phyloP scores from a whole-genome alignment of 2,113 vertebrate species.

The Siniperca knerii region DNA sequence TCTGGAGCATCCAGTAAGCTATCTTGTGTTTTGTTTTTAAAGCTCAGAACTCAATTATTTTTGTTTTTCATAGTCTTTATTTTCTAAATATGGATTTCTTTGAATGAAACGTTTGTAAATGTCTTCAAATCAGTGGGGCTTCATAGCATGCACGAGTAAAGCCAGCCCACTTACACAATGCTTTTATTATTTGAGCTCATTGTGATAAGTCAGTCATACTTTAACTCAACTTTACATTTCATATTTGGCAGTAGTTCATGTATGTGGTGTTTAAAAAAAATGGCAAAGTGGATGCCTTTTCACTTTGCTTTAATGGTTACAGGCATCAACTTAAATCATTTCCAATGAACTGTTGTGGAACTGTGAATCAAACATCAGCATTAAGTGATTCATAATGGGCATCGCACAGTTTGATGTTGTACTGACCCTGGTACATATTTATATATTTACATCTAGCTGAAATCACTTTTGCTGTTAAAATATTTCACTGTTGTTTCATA shows the following conservation, averaged over 20 bases:
- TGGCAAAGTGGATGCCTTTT: background rate
- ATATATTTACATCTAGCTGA: background rate
- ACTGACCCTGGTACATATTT: background rate
- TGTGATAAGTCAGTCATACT: conserved; percentile 16
- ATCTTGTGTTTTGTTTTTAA: background rate
- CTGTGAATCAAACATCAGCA: background rate
- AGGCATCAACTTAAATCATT: background rate
- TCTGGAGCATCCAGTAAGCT: conserved; percentile 7
- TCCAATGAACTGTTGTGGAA: background rate
- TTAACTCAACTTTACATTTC: conserved; percentile 33
- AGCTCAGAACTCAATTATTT: background rate
- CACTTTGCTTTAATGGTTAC: background rate
- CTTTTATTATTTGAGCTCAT: background rate
- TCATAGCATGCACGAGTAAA: conserved; percentile 22
- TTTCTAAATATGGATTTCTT: conserved; percentile 17
- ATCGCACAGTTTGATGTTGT: background rate
- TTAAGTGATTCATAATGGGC: background rate
- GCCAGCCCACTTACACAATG: background rate
- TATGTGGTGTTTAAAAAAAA: conserved; percentile 1
- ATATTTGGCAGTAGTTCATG: background rate
- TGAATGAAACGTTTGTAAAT: background rate
- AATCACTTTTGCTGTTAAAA: conserved; percentile 5
- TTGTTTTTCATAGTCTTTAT: background rate
- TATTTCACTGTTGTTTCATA: conserved; percentile 6
- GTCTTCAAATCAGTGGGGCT: background rate